Evolutionary conservation across 2,888 invertebrate genomes (phyloP), one percentile per base, ranked within the genome.

Genomic region (Epirrita christyi): DNA sequence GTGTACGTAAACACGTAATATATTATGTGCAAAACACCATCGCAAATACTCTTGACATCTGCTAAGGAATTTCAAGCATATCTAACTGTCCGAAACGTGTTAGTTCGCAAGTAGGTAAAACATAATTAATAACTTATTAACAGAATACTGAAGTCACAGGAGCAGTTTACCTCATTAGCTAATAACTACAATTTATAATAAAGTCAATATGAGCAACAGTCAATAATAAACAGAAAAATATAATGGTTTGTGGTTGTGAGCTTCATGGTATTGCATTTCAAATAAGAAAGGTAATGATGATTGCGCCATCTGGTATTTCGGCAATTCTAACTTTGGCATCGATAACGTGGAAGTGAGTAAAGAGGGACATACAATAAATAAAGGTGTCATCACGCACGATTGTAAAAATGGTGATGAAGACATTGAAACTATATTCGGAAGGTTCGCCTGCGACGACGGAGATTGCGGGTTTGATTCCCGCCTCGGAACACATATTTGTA

Each of bases 281-380:
- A 54, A 54, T 47, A 42, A 42, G 14, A 47, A 10, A 29, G 40
- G 21, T 34, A 34, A 53, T 6, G 52, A 41, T 53, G 46, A 41
- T 47, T 28, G 36, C 28, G 47, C 21, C 54, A 47, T 47, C 54
- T 54, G 47, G 36, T 36, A 37, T 54, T 47, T 36, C 34, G 40
- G 42, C 32, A 54, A 47, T 47, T 47, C 21, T 29, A n/a, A 45
- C 41, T 10, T 47, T 36, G 41, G 8, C 53, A 46, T 32, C 29
- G 9, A 37, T 27, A 47, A 47, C 15, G 14, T 37, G 21, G 27
- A 15, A 36, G 27, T 8, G 27, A 47, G 28, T 13, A 5, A 47
- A 37, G 36, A 9, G 32, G 32, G 7, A 8, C 32, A 32, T 8
- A 32, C 8, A 32, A 7, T 29, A 32, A 32, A 32, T 32, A 32